These are phyloP conservation scores for Popillia japonica DNA, from an alignment of 1,140 invertebrate genomes.

Conservation along the genomic window DNA sequence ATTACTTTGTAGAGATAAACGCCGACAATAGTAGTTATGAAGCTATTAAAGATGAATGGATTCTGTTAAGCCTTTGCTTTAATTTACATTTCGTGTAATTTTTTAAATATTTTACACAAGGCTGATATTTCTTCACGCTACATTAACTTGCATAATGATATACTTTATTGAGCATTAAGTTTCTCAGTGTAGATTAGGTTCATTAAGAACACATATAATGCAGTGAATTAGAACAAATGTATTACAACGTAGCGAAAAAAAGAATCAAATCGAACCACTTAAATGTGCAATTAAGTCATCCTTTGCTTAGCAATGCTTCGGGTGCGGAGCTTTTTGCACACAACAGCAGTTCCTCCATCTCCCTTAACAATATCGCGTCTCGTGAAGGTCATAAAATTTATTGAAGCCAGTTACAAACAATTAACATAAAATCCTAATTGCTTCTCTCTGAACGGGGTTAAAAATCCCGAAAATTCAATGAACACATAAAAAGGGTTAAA, in stretches of 20 bases:
- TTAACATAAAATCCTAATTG: conserved; percentile 54
- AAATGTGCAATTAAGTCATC: conserved; percentile 29
- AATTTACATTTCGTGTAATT: too few species aligned
- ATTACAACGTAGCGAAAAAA: conserved; percentile 21
- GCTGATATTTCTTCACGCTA: too few species aligned
- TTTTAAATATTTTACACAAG: too few species aligned
- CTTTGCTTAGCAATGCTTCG: not conserved
- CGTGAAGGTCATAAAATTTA: conserved; percentile 48
- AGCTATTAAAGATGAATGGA: too few species aligned
- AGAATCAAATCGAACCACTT: conserved; percentile 33
- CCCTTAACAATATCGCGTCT: conserved; percentile 35
- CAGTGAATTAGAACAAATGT: conserved; percentile 16
- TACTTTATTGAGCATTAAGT: too few species aligned
- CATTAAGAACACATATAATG: conserved; percentile 12
- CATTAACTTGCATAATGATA: too few species aligned
- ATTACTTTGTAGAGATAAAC: too few species aligned
- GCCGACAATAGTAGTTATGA: too few species aligned
- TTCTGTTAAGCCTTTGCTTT: too few species aligned
- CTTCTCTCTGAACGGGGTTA: conserved; percentile 40
- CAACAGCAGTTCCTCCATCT: not conserved
- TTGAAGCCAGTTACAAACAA: conserved; percentile 51
- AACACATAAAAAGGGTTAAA: conserved; percentile 51
- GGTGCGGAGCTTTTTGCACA: not conserved
- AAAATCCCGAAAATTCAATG: conserved; percentile 53
- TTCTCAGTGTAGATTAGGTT: not conserved